These are phyloP conservation scores for Hetaerina americana DNA, from an alignment of 1,140 invertebrate genomes.

Conservation along the genomic window DNA sequence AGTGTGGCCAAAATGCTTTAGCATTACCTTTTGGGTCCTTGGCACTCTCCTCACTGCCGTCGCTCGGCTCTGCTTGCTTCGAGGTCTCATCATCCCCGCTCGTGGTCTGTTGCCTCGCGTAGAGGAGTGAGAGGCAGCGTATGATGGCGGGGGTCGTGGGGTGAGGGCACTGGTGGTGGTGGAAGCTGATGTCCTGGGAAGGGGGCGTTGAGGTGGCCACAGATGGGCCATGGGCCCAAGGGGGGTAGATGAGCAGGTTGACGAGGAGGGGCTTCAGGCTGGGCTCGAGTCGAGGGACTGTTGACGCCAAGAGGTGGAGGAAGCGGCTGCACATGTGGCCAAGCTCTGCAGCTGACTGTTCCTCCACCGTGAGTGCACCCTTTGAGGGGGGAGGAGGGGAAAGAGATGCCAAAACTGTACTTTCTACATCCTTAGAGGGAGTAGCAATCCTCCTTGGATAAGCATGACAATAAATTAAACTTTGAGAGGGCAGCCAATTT, in stretches of 20 bases:
- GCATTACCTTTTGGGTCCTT: too few species aligned
- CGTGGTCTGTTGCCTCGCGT: neutral
- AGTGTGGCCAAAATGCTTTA: too few species aligned
- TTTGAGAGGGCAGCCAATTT: too few species aligned
- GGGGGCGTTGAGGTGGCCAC: neutral
- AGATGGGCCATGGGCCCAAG: neutral
- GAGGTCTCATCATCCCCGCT: too few species aligned
- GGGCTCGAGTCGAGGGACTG: neutral
- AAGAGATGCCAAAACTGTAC: too few species aligned
- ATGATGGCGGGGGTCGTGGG: neutral
- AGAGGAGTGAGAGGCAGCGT: neutral
- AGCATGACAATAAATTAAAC: too few species aligned
- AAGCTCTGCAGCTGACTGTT: neutral
- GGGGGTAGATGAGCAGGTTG: neutral
- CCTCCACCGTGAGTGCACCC: neutral
- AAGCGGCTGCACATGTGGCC: neutral
- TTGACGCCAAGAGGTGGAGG: neutral
- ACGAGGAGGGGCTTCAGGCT: neutral
- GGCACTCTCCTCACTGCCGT: too few species aligned
- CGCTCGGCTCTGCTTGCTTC: too few species aligned
- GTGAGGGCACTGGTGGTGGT: neutral
- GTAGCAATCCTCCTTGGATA: too few species aligned
- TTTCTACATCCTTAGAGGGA: too few species aligned
- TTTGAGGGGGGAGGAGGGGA: too few species aligned
- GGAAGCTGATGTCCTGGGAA: neutral